These are phyloP conservation scores for Synergus laeviventris DNA, from an alignment of 2,888 invertebrate genomes.

Conservation along the genomic window DNA sequence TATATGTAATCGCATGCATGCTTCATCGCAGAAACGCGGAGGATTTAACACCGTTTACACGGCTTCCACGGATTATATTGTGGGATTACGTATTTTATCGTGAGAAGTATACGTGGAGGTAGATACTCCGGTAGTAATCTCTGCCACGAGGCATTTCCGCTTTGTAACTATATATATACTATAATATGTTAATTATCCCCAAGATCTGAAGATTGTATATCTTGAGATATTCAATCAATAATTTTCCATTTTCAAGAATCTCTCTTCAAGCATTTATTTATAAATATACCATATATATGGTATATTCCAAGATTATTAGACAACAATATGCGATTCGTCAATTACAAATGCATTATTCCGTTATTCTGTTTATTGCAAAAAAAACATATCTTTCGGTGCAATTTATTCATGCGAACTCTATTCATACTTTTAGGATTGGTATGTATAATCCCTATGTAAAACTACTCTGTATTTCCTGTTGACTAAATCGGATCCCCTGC, in stretches of 20 bases:
- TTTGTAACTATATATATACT: conserved; percentile 24
- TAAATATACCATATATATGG: not conserved
- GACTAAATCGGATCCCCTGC: conserved; percentile 12
- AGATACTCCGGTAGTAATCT: conserved; percentile 11
- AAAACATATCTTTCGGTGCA: not conserved
- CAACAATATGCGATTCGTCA: not conserved
- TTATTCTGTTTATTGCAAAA: not conserved
- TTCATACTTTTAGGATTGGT: not conserved
- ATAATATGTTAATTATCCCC: conserved; percentile 16
- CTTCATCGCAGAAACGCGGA: not conserved
- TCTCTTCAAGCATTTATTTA: not conserved
- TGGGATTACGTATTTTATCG: conserved; percentile 11
- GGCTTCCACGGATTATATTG: conserved; percentile 20
- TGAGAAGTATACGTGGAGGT: not conserved
- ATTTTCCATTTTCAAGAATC: not conserved
- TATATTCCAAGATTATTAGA: not conserved
- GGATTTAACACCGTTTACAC: conserved; percentile 19
- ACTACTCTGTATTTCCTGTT: conserved; percentile 18
- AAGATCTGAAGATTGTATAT: conserved; percentile 25
- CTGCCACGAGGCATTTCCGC: conserved; percentile 10
- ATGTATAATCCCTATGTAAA: conserved; percentile 1
- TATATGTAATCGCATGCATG: conserved; percentile 8
- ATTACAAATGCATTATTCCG: not conserved
- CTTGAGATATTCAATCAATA: conserved; percentile 2
- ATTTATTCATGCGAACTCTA: not conserved